Evolutionary conservation across 2,113 vertebrate species (phyloP), one percentile per base, ranked within the genome.

Genomic region (Bujurquina vittata): DNA sequence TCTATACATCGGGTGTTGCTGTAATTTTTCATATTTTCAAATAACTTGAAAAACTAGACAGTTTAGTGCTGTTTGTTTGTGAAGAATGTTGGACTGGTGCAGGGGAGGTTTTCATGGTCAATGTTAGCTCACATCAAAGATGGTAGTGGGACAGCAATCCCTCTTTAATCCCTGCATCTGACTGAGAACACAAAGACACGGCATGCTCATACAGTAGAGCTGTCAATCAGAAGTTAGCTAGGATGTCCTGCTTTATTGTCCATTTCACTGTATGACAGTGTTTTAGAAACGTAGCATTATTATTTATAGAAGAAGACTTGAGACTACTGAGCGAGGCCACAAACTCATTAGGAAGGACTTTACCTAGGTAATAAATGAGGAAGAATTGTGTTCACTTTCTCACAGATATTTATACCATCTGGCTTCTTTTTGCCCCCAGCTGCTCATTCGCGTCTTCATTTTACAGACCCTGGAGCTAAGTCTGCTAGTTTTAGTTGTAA

Each of bases 391-490:
- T 49, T 49, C 46, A 49, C 14, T 49, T 26, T 26, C 43, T 12
- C 43, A 46, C 4, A 46, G 43, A 46, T 4, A 14, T 46, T 46
- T 46, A 14, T 46, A 4, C 43, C 12, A 46, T 46, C 43, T 46
- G 11, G 43, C 4, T 46, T 46, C 43, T 14, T 46, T 46, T 46
- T 46, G 43, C 37, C 8, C 37, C 8, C 37, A 10, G 43, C 12
- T 46, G 14, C 12, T 15, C 43, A 14, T 46, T 46, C 14, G 12
- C 5, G 43, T 14, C 17, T 18, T 52, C 63, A 49, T 0, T 26
- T 49, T 46, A 46, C 9, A 67, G 63, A 0, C 0, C 10, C 18
- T 33, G 59, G 33, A 6, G 59, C 59, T 59, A 17, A 9, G 0
- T 22, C 33, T 26, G 26, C 26, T 3, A 43, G 14, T 15, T 49